Conservation (phyloP, 2,888 invertebrate genomes). For the Caenorhabditis becei region DNA sequence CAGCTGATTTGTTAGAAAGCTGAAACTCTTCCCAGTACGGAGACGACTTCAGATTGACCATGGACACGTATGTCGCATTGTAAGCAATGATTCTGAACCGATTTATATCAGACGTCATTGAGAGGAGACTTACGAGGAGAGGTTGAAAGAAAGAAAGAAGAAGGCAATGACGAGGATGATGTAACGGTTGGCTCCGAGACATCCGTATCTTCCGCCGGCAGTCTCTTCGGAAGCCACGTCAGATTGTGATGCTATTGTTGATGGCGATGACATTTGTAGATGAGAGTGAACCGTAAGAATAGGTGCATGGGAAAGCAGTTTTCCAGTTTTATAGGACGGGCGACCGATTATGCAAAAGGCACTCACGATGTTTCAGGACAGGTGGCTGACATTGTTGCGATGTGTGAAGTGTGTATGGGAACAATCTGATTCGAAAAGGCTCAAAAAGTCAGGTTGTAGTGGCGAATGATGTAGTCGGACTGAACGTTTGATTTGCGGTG, state of each 20-base stretch:
- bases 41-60: constrained; percentile 71
- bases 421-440: constrained; percentile 11
- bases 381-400: constrained; percentile 18
- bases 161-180: constrained; percentile 51
- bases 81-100: constrained; percentile 70
- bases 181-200: constrained; percentile 56
- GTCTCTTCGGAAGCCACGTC: background rate
- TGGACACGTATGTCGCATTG: constrained; percentile 72
- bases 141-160: constrained; percentile 43
- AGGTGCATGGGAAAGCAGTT: background rate
- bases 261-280: constrained; percentile 17
- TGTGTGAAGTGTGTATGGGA: constrained; percentile 17
- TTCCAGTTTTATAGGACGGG: background rate
- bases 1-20: constrained; percentile 29
- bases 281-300: constrained; percentile 10
- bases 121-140: constrained; percentile 53
- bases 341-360: constrained; percentile 22
- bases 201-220: constrained; percentile 41
- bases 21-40: constrained; percentile 63
- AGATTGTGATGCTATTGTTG: constrained; percentile 18
- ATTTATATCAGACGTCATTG: background rate
- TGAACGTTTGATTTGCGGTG: background rate
- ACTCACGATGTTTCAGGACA: constrained; percentile 14
- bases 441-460: background rate
- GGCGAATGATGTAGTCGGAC: constrained; percentile 1